Conservation (phyloP, 2,797 vertebrate species). For the Balearica regulorum region DNA sequence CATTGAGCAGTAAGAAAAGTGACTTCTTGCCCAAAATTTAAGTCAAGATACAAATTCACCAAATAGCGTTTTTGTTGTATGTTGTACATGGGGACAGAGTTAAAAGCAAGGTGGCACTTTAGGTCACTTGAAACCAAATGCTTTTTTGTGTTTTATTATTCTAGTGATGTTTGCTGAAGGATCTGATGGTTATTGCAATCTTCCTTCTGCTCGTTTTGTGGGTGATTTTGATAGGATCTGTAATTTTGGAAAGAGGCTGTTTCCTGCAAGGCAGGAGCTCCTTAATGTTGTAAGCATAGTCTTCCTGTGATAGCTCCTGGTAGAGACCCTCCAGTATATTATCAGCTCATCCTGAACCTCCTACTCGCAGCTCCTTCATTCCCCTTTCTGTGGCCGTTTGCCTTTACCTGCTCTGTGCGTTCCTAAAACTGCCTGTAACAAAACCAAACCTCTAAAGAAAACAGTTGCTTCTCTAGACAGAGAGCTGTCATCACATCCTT, state of each 20-base stretch:
- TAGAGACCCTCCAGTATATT: background rate
- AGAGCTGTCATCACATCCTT: background rate
- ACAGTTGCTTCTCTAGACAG: background rate
- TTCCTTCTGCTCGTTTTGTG: background rate
- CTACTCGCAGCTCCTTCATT: background rate
- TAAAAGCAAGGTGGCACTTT: background rate
- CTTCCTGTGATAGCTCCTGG: background rate
- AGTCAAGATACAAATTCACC: background rate
- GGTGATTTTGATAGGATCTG: background rate
- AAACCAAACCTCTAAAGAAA: background rate
- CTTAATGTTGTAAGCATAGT: accelerated
- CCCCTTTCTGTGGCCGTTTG: background rate
- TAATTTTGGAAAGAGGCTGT: background rate
- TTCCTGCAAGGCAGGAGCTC: background rate
- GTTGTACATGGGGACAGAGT: too few species aligned
- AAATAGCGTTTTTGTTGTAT: background rate
- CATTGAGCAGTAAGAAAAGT: background rate
- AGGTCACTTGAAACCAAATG: background rate
- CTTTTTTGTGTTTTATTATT: background rate
- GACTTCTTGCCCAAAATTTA: background rate
- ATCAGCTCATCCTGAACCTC: background rate
- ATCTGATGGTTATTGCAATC: background rate
- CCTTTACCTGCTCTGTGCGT: background rate
- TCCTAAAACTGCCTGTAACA: background rate
- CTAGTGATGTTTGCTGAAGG: background rate